Percentiles rank a stretch among this genome's conserved stretches.
phyloP scores from a whole-genome alignment of 1,140 invertebrate genomes.

The Trachymyrmex cornetzi region DNA sequence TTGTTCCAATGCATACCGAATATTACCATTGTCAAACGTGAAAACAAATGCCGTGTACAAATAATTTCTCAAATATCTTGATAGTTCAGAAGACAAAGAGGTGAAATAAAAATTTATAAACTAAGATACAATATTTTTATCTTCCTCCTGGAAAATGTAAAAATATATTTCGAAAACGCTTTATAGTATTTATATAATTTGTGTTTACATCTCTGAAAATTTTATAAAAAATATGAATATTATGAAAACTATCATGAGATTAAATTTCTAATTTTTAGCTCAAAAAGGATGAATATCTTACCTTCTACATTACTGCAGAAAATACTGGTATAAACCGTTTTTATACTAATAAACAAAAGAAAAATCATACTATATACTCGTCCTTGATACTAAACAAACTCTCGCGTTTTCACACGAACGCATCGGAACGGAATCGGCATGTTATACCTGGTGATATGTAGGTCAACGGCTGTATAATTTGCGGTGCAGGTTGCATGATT shows the following conservation, averaged over 20 bases:
- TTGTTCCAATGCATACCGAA: neutral
- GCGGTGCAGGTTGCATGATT: constrained; percentile 56
- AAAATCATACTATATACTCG: neutral
- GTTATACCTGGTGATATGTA: constrained; percentile 59
- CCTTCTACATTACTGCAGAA: neutral
- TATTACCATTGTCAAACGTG: neutral
- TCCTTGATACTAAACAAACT: constrained; percentile 26
- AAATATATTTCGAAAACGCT: neutral
- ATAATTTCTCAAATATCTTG: constrained; percentile 14
- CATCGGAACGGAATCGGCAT: constrained; percentile 50
- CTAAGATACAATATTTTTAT: no score
- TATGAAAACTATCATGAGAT: neutral
- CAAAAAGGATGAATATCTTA: neutral
- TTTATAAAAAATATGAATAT: neutral
- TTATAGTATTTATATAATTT: neutral
- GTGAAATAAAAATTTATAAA: neutral
- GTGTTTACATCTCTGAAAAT: neutral
- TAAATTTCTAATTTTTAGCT: neutral
- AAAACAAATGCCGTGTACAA: neutral
- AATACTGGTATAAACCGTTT: neutral
- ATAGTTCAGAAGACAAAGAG: neutral
- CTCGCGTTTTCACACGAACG: constrained; percentile 38
- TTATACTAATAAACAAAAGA: neutral
- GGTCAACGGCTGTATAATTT: constrained; percentile 62
- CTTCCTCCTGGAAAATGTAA: neutral